phyloP scores from a whole-genome alignment of 2,113 vertebrate species.

The Arizona elegans region DNA sequence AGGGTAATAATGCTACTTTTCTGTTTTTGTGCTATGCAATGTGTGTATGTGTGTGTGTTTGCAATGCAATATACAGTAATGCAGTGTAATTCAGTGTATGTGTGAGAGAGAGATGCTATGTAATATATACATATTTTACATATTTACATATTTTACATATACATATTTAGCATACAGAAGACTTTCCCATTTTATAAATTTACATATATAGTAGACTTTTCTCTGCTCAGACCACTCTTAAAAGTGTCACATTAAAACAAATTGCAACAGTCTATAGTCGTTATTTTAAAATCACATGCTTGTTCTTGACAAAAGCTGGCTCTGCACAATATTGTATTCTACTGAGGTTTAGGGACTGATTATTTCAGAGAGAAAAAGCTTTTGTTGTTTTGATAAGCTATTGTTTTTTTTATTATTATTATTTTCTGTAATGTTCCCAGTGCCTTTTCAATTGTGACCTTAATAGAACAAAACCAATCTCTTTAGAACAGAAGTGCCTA shows the following conservation, averaged over 20 bases:
- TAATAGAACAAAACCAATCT: conserved; percentile 41
- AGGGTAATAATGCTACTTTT: conserved; percentile 38
- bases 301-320: conserved; percentile 55
- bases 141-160: background rate
- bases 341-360: conserved; percentile 12
- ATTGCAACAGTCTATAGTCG: conserved; percentile 32
- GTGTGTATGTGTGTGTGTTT: background rate
- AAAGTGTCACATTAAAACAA: conserved; percentile 56
- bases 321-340: conserved; percentile 46
- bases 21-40: conserved; percentile 13
- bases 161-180: conserved; percentile 29
- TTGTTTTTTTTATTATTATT: conserved; percentile 29
- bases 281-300: conserved; percentile 57
- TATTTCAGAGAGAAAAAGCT: conserved; percentile 47
- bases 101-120: background rate
- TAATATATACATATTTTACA: background rate
- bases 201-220: conserved; percentile 61
- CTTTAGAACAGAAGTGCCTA: background rate
- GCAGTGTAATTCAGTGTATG: background rate
- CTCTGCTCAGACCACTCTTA: background rate
- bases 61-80: background rate
- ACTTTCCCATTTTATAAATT: conserved; percentile 60
- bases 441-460: conserved; percentile 12
- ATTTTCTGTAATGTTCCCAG: conserved; percentile 33
- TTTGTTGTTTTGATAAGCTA: conserved; percentile 4